phyloP scores from a whole-genome alignment of 2,113 vertebrate genomes.

The Anser brachyrhynchus region DNA sequence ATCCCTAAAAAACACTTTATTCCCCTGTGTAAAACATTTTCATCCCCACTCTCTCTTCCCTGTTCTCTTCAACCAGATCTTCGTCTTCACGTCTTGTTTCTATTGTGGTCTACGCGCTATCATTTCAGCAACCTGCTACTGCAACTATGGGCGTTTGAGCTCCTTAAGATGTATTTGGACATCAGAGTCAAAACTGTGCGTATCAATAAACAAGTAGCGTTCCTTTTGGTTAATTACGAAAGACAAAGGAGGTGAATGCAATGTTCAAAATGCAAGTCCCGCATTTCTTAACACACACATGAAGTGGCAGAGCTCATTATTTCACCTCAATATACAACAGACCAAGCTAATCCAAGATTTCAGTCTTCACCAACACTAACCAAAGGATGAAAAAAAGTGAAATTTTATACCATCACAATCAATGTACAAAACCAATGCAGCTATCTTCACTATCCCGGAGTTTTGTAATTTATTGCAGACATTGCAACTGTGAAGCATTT shows the following conservation, averaged over 20 bases:
- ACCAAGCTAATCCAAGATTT: not conserved
- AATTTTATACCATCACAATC: not conserved
- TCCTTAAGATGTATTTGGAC: not conserved
- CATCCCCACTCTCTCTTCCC: not conserved
- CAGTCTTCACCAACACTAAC: not conserved
- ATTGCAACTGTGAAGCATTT: not conserved
- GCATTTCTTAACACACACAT: rapidly evolving
- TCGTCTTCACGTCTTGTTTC: not conserved
- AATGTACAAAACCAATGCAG: not conserved
- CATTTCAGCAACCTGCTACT: not conserved
- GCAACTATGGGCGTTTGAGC: not conserved
- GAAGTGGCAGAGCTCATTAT: not conserved
- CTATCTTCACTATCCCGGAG: not conserved
- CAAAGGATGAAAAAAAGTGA: not conserved
- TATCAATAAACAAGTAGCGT: not conserved
- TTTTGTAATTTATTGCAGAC: not conserved
- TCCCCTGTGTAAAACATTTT: not conserved
- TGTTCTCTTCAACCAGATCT: not conserved
- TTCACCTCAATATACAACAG: not conserved
- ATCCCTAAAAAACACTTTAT: not conserved
- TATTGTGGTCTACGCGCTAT: not conserved
- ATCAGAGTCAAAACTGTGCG: not conserved
- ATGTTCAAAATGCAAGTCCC: not conserved
- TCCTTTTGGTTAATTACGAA: not conserved
- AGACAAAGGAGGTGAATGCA: not conserved